Conservation (phyloP, 2,888 invertebrate genomes). For the Leptinotarsa rubiginosa region DNA sequence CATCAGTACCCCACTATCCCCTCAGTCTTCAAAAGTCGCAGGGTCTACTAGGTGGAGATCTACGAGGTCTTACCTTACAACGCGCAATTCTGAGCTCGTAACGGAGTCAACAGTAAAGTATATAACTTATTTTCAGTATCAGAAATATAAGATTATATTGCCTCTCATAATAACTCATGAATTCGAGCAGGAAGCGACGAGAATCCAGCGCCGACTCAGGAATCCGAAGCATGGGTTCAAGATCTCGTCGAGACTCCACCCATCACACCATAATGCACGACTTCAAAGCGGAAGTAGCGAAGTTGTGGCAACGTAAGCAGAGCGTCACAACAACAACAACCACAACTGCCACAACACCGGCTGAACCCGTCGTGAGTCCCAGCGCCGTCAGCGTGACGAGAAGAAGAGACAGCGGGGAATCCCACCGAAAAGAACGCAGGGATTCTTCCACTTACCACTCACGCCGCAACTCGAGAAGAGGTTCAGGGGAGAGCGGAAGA, state of each 20-base stretch:
- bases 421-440: constrained; percentile 63
- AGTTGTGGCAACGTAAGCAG: constrained; percentile 77
- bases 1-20: no score
- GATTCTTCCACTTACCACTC: constrained; percentile 75
- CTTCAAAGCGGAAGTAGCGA: constrained; percentile 78
- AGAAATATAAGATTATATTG: no score
- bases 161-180: neutral
- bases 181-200: constrained; percentile 74
- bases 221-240: constrained; percentile 77
- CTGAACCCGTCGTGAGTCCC: constrained; percentile 63
- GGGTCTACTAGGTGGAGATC: no score
- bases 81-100: no score
- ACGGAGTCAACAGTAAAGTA: no score
- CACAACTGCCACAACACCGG: constrained; percentile 60
- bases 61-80: no score
- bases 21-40: no score
- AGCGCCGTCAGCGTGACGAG: constrained; percentile 48
- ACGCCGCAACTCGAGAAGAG: constrained; percentile 72
- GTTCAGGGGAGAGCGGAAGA: constrained; percentile 77
- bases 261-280: constrained; percentile 74
- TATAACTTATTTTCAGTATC: no score
- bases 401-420: constrained; percentile 68
- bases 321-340: constrained; percentile 68
- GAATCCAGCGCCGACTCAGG: constrained; percentile 91
- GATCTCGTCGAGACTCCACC: constrained; percentile 78